A percentile compares a stretch with the other conserved stretches of the same genome.
Evolutionary conservation across 2,888 invertebrate species (phyloP).

Genomic region (Eilema griseolum): DNA sequence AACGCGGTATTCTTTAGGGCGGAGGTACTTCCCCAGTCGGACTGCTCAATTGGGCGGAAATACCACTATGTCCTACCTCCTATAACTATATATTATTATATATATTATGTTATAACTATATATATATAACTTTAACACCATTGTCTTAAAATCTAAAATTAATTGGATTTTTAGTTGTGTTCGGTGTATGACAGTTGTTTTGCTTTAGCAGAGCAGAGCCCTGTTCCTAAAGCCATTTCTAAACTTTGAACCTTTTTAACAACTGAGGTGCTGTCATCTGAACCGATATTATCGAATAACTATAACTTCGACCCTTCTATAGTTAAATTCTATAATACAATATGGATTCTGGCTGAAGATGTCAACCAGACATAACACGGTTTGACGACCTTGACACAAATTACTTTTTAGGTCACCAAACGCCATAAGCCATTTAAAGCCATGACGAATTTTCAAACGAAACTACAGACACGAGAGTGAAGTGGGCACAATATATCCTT

Average conservation of each 20-base stretch:
- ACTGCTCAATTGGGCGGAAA: no score
- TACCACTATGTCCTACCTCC: no score
- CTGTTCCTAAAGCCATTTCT: neutral
- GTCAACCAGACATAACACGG: neutral
- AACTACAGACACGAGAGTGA: conserved; percentile 8
- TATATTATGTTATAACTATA: no score
- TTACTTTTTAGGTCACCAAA: conserved; percentile 2
- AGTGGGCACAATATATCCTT: conserved; percentile 34
- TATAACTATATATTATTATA: no score
- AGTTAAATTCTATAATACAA: neutral
- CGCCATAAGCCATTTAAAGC: neutral
- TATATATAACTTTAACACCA: no score
- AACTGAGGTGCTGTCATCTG: neutral
- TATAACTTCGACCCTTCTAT: neutral
- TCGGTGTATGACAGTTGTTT: no score
- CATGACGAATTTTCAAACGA: neutral
- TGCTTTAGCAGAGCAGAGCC: no score
- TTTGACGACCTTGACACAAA: neutral
- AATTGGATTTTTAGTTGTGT: no score
- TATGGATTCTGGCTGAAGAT: neutral
- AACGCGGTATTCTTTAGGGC: no score
- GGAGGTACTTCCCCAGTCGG: no score
- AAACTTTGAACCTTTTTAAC: neutral
- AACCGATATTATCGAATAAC: neutral
- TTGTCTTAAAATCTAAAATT: no score